Evolutionary conservation across 2,888 invertebrate species (phyloP).

Genomic region (Lymantria dispar): DNA sequence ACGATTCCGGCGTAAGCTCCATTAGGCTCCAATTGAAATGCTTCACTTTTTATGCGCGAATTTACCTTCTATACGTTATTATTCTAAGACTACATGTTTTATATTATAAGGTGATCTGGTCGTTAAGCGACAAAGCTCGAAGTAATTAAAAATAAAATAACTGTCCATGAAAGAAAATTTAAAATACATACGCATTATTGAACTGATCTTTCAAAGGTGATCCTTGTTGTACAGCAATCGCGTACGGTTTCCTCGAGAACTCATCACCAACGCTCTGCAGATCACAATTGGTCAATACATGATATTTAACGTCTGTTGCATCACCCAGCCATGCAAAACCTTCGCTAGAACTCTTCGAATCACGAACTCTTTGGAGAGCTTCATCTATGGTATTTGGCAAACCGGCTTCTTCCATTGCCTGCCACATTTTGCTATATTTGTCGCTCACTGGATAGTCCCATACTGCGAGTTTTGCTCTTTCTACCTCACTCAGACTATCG

Average conservation of each 20-base stretch:
- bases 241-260: constrained; percentile 98
- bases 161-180: not conserved
- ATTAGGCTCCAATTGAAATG: no score
- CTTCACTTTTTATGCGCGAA: no score
- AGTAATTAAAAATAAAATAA: no score
- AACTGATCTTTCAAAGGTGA: constrained; percentile 97
- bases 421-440: constrained; percentile 99
- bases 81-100: no score
- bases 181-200: constrained; percentile 94
- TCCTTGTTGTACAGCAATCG: constrained; percentile 97
- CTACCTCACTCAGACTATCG: constrained; percentile 94
- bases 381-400: constrained; percentile 91
- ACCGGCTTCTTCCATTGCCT: constrained; percentile 93
- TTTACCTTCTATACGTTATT: no score
- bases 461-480: constrained; percentile 96
- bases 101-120: no score
- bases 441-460: constrained; percentile 99
- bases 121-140: no score
- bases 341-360: constrained; percentile 86
- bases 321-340: constrained; percentile 95
- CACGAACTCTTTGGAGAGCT: constrained; percentile 87
- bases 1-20: no score
- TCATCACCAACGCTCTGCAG: constrained; percentile 97
- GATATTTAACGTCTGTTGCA: constrained; percentile 92
- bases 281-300: constrained; percentile 91